Evolutionary conservation across 2,888 invertebrate species (phyloP).

Genomic region (Conomelus anceps): DNA sequence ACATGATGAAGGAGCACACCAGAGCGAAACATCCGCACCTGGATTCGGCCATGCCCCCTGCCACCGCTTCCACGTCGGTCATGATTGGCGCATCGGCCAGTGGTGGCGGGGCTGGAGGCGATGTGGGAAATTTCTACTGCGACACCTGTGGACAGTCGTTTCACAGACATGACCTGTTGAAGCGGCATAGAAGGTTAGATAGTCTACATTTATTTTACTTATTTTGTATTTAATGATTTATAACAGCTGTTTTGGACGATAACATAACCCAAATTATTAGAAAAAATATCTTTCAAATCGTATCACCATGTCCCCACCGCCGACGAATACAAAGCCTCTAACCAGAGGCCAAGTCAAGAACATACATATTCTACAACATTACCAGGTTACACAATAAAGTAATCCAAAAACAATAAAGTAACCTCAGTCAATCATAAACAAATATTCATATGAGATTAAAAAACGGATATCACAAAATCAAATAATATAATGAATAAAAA

Average conservation of each 20-base stretch:
- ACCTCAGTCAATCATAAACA: no score
- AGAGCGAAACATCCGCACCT: conserved; percentile 47
- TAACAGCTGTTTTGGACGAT: not conserved
- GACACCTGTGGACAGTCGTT: conserved; percentile 72
- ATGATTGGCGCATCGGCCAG: not conserved
- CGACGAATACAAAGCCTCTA: no score
- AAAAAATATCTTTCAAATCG: no score
- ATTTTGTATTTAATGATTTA: not conserved
- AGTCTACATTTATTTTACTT: not conserved
- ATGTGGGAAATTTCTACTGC: conserved; percentile 45
- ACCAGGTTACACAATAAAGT: no score
- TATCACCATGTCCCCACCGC: no score
- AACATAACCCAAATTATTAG: not conserved
- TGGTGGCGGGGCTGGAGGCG: not conserved
- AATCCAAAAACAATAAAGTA: no score
- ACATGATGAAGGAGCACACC: conserved; percentile 53
- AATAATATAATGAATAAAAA: no score
- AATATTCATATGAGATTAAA: no score
- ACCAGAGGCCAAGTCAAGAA: no score
- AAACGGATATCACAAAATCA: no score
- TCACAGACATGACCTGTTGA: conserved; percentile 65
- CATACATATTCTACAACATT: no score
- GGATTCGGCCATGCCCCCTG: not conserved
- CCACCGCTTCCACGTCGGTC: conserved; percentile 8
- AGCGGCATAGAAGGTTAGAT: conserved; percentile 56